Evolutionary conservation across 2,113 vertebrate genomes (phyloP), one percentile per base, ranked within the genome.

Genomic region (Oryzias melastigma): DNA sequence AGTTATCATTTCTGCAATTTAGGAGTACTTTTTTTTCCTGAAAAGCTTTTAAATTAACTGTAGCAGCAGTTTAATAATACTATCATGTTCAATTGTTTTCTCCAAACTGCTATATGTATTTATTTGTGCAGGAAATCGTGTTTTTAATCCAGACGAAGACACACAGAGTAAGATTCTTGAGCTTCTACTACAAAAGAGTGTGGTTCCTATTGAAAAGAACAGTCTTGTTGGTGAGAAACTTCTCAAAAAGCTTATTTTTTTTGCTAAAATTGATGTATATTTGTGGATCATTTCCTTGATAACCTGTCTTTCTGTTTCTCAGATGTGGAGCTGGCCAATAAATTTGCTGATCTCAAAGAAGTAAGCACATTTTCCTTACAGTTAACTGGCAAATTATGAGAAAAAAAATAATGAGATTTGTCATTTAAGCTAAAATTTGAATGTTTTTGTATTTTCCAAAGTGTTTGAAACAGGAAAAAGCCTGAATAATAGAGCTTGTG

Each of bases 161-260:
- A 8, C 71, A 13, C 85, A 89, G 35, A 85, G 71, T 65, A 89
- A 87, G 73, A 87, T 92, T 25, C 54, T 92, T 5, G 73, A 86
- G 4, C 72, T 90, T 44, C 60, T 92, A 65, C 66, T 92, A 8
- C 83, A 80, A 41, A 90, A 89, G 75, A 85, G 80, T 59, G 63
- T 87, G 56, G 44, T 58, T 68, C 81, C 85, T 24, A 52, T 80
- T 24, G 80, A 85, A 68, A 89, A 75, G 52, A 77, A 87, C 3
- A 61, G 86, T 17, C 49, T 59, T 52, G 51, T 87, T 15, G 90
- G 91, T 92, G 72, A 87, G 81, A 47, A 14, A 22, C n/a, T 4
- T 22, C 14, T 22, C 14, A 47, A 22, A 24, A 14, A 15, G 25
- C 49, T 54, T 14, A 4, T 40, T 4, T 15, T 14, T 40, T 0